These are phyloP conservation scores for Catharus bicknelli DNA, from an alignment of 2,113 vertebrate genomes.

Conservation along the genomic window DNA sequence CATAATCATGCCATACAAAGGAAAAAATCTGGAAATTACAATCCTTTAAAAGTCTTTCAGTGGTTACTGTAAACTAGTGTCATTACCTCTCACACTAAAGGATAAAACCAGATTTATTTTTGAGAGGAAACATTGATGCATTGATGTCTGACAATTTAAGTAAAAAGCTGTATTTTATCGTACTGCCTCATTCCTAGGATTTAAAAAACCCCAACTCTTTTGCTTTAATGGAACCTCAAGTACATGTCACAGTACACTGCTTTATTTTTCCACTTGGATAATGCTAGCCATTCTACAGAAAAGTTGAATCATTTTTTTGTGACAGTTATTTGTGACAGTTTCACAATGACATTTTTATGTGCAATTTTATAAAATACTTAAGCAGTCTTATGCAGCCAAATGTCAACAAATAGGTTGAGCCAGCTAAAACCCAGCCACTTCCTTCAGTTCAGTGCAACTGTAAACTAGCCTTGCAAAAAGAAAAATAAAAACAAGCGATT, in stretches of 20 bases:
- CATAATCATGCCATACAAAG: not conserved
- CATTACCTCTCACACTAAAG: not conserved
- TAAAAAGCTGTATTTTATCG: not conserved
- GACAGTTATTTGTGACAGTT: not conserved
- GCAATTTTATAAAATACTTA: not conserved
- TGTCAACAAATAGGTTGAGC: not conserved
- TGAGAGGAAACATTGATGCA: not conserved
- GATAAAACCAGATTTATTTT: not conserved
- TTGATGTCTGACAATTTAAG: not conserved
- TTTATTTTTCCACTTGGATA: not conserved
- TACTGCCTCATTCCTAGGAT: not conserved
- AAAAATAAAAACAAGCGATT: not conserved
- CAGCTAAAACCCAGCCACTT: not conserved
- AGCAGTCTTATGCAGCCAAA: not conserved
- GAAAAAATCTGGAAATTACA: not conserved
- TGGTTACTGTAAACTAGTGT: not conserved
- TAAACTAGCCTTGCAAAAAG: not conserved
- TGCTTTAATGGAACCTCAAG: not conserved
- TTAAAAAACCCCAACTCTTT: not conserved
- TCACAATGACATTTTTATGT: not conserved
- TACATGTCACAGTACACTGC: fast-evolving
- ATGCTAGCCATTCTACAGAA: not conserved
- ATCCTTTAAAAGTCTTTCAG: not conserved
- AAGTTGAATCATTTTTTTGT: slow-evolving; percentile 4
- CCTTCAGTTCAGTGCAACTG: not conserved